phyloP scores from a whole-genome alignment of 2,113 vertebrate species.

The Sturnira hondurensis region DNA sequence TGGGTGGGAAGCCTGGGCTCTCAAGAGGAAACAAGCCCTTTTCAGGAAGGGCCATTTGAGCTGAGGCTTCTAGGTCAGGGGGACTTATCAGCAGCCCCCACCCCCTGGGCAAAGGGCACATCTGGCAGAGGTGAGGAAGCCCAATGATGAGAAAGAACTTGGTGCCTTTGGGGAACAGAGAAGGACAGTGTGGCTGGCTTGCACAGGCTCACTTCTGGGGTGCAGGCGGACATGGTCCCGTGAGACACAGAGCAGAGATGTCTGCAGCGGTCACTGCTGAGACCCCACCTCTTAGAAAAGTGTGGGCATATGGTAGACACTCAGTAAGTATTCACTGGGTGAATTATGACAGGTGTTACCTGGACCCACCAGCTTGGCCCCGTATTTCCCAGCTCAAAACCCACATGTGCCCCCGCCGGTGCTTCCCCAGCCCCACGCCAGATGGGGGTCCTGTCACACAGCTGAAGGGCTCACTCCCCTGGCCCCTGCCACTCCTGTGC shows the following conservation, averaged over 20 bases:
- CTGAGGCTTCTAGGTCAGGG: background rate
- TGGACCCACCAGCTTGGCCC: background rate
- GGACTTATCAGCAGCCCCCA: background rate
- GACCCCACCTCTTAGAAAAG: no score
- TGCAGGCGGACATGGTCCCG: background rate
- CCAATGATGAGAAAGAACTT: background rate
- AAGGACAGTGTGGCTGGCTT: accelerated
- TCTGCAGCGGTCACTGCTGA: background rate
- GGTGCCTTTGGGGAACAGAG: background rate
- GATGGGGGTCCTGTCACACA: background rate
- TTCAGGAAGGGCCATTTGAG: background rate
- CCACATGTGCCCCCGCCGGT: background rate
- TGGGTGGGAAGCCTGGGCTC: background rate
- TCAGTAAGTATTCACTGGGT: background rate
- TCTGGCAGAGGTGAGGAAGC: background rate
- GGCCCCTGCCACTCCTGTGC: background rate
- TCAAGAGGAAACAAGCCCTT: background rate
- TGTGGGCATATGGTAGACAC: background rate
- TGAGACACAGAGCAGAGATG: accelerated
- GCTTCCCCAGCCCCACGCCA: background rate
- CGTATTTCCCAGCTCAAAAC: background rate
- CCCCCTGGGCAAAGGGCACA: background rate
- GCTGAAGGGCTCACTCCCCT: background rate
- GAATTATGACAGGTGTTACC: background rate
- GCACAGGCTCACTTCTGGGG: background rate